Conservation (phyloP, 2,113 vertebrate species). For the Buteo buteo region DNA sequence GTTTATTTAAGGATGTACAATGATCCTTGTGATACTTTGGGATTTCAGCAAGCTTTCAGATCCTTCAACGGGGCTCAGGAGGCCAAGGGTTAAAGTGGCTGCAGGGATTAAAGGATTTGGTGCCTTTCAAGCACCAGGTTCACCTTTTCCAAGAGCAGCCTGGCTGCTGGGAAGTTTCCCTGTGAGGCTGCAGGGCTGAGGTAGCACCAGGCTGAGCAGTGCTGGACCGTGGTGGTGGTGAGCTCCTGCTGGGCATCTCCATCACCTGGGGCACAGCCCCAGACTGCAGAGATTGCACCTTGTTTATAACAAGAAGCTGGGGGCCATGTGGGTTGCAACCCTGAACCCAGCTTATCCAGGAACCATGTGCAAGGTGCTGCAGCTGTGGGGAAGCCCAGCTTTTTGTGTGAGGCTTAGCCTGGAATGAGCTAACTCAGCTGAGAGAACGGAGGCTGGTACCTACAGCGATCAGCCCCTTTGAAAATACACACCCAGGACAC, state of each 20-base stretch:
- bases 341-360: background rate
- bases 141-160: background rate
- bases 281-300: background rate
- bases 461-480: background rate
- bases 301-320: background rate
- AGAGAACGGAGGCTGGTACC: background rate
- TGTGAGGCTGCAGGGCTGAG: background rate
- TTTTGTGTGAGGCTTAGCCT: background rate
- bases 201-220: background rate
- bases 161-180: background rate
- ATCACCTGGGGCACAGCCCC: fast-evolving
- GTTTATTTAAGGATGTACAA: constrained; percentile 54
- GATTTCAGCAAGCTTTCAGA: constrained; percentile 40
- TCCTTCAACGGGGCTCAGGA: background rate
- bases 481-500: background rate
- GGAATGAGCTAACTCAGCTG: background rate
- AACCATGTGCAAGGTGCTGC: background rate
- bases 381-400: background rate
- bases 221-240: background rate
- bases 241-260: background rate
- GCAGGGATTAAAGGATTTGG: constrained; percentile 39
- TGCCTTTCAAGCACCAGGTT: background rate
- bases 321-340: fast-evolving
- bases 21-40: constrained; percentile 52
- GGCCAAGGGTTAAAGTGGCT: constrained; percentile 48